Base-by-base conservation (phyloP, 2,888 invertebrate species). In the Drosophila anceps region DNA sequence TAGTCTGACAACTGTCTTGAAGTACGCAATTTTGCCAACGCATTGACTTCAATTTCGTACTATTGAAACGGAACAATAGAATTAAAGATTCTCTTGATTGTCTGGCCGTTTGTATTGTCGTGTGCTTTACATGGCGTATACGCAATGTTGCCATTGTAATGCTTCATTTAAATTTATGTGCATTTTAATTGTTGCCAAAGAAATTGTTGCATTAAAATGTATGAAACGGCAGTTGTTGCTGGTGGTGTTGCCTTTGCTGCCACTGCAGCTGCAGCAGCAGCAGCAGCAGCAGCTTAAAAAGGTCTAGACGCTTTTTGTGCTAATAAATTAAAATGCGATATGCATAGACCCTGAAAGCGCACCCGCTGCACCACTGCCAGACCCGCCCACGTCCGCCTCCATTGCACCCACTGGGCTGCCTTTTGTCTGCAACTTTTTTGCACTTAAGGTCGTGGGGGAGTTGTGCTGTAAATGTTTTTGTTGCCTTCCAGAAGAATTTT, bases 271-370 rank as follows among this genome's bases (percentile, higher is more conserved):
- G 53, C 41, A 24, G 29, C 18, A 37, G 37, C 48, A 41, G 15
- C 59, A 67, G 82, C 43, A 65, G 85, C 6, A 50, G 66, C 69
- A 87, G 90, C 90, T 86, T 88, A 86, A 87, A 87, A 87, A 80
- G 84, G 87, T 87, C 87, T 87, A 87, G 87, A 87, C 87, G 76
- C 80, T 86, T 90, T 88, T 85, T 85, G 87, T 83, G 80, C 87
- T 87, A 90, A 87, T 87, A 87, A 90, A 87, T 90, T 87, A 87
- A 87, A 87, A 87, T 88, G 88, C 90, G 84, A 83, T 90, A 88
- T 90, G 84, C 88, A 90, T 89, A 89, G 82, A 69, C 64, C 54
- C 64, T 55, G 61, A 46, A 62, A 50, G 58, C 50, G 64, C 73
- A 71, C 58, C 74, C 80, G 54, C 50, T 57, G 63, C 54, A 24